Evolutionary conservation across 1,140 invertebrate species (phyloP).

Genomic region (Myzus persicae): DNA sequence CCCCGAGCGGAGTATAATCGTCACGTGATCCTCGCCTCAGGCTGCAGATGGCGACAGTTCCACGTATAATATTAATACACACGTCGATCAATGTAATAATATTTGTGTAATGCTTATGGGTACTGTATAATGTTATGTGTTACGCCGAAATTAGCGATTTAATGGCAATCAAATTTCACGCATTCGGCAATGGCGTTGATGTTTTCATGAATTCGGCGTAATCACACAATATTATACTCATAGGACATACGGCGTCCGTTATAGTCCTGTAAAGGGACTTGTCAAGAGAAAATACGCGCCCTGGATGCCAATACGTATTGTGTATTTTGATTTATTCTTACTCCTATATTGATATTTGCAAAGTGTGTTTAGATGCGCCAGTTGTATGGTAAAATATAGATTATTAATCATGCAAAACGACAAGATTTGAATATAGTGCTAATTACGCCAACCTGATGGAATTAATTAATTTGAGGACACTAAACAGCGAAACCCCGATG

Average conservation of each 20-base stretch:
- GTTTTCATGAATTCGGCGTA: not conserved
- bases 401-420: not conserved
- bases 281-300: not conserved
- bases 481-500: not conserved
- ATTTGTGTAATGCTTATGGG: not conserved
- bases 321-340: not conserved
- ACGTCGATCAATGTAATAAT: not conserved
- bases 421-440: not conserved
- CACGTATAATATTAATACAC: not conserved
- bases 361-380: not conserved
- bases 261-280: not conserved
- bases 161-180: not conserved
- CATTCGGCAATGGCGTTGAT: not conserved
- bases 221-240: not conserved
- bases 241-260: too few species aligned
- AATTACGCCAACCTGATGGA: not conserved
- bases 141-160: not conserved
- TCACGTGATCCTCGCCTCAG: too few species aligned
- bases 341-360: too few species aligned
- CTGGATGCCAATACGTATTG: not conserved
- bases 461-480: slow-evolving; percentile 24
- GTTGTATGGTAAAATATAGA: not conserved
- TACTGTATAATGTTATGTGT: not conserved
- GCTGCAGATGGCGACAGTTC: not conserved
- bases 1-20: not conserved